Conservation (phyloP, 2,113 vertebrate genomes). For the Hippocampus guttulatus region DNA sequence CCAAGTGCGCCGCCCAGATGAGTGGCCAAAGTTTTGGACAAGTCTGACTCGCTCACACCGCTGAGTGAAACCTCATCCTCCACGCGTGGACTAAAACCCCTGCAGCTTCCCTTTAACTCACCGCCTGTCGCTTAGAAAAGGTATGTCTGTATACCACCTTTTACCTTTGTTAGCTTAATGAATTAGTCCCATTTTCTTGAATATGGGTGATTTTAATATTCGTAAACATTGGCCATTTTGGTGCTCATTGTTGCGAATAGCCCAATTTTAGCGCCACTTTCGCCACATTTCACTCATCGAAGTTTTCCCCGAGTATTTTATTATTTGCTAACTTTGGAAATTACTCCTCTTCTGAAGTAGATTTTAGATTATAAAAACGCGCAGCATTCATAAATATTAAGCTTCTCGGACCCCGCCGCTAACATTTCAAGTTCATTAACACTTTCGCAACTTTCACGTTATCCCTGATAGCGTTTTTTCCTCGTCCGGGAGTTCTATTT, state of each 20-base stretch:
- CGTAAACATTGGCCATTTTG: neutral
- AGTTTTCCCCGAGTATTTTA: neutral
- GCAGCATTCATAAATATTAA: neutral
- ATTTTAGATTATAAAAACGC: neutral
- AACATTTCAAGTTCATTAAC: neutral
- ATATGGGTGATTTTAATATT: neutral
- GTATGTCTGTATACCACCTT: neutral
- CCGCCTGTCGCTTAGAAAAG: neutral
- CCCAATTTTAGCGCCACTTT: neutral
- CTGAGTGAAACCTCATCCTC: conserved; percentile 29
- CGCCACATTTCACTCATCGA: neutral
- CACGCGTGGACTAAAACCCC: conserved; percentile 51
- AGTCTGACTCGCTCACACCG: conserved; percentile 33
- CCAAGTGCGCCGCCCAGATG: conserved; percentile 40
- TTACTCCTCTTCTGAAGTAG: neutral
- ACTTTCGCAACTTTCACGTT: neutral
- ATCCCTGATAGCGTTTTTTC: no score
- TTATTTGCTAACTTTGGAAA: neutral
- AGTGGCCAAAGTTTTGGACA: conserved; percentile 49
- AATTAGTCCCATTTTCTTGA: neutral
- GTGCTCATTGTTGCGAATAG: neutral
- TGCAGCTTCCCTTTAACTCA: neutral
- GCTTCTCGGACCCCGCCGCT: neutral
- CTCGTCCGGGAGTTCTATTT: no score
- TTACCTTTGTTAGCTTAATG: no score